phyloP scores from a whole-genome alignment of 2,888 invertebrate species.

The Lepidocyrtoides sp. region DNA sequence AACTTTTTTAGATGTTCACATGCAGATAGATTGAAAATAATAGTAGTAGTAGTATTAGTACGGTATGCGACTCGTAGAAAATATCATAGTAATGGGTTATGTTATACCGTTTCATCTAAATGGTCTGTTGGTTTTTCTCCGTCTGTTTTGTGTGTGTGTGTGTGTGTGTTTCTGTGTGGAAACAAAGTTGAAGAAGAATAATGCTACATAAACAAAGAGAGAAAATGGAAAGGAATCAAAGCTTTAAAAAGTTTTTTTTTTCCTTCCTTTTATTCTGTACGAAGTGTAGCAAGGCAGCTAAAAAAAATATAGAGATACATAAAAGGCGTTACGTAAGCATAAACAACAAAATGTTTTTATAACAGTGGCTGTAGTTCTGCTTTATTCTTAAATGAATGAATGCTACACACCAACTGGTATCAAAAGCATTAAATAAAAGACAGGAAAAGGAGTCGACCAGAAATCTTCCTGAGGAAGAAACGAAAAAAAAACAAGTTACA shows the following conservation, averaged over 20 bases:
- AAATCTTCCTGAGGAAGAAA: background rate
- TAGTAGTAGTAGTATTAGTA: too few species aligned
- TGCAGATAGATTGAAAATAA: background rate
- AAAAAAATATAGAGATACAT: too few species aligned
- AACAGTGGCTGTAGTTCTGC: background rate
- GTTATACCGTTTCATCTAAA: background rate
- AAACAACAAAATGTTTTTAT: too few species aligned
- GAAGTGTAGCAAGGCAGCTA: too few species aligned
- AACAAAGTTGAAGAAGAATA: background rate
- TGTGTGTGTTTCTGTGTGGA: background rate
- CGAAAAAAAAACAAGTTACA: constrained; percentile 40
- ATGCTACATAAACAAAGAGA: background rate
- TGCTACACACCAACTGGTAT: constrained; percentile 32
- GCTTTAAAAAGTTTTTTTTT: background rate
- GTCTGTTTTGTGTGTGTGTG: too few species aligned
- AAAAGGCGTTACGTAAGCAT: background rate
- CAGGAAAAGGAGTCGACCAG: background rate
- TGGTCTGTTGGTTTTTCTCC: background rate
- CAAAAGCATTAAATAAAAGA: constrained; percentile 8
- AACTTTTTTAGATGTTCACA: too few species aligned
- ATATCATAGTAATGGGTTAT: background rate
- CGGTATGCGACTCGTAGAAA: too few species aligned
- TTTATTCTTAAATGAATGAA: constrained; percentile 10
- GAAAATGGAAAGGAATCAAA: background rate
- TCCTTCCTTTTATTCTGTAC: too few species aligned